These are phyloP conservation scores for Sepiola atlantica DNA, from an alignment of 2,888 invertebrate species.

Conservation along the genomic window DNA sequence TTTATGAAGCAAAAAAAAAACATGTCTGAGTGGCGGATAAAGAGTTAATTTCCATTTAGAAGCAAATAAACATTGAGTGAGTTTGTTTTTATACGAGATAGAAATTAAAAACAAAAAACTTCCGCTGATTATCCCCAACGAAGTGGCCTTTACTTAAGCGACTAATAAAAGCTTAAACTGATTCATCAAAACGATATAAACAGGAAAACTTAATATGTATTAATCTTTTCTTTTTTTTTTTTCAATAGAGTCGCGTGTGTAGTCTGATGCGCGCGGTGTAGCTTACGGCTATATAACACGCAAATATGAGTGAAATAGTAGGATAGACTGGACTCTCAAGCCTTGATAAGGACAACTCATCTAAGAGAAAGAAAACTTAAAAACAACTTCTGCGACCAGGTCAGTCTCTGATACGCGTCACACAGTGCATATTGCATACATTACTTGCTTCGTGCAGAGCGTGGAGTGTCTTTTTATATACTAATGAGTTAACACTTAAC, in stretches of 20 bases:
- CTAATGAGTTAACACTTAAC: too few relatives aligned
- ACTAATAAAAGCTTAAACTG: neutral
- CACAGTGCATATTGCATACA: too few relatives aligned
- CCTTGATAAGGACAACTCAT: too few relatives aligned
- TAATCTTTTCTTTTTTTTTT: neutral
- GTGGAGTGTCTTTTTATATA: too few relatives aligned
- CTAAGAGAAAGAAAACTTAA: too few relatives aligned
- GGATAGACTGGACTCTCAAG: too few relatives aligned
- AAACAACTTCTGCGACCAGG: too few relatives aligned
- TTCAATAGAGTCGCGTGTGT: neutral
- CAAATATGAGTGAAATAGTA: too few relatives aligned
- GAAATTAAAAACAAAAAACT: neutral
- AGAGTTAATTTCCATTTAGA: neutral
- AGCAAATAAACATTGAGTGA: neutral
- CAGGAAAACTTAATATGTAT: neutral
- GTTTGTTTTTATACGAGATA: neutral
- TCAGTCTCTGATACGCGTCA: too few relatives aligned
- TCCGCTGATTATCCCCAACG: neutral
- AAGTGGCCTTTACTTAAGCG: neutral
- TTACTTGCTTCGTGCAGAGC: too few relatives aligned
- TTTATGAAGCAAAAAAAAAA: neutral
- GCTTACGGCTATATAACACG: too few relatives aligned
- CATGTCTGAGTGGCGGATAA: neutral
- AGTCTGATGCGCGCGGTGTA: neutral
- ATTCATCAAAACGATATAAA: neutral